Evolutionary conservation across 2,113 vertebrate species (phyloP), one percentile per base, ranked within the genome.

Genomic region (Vanacampus margaritifer): DNA sequence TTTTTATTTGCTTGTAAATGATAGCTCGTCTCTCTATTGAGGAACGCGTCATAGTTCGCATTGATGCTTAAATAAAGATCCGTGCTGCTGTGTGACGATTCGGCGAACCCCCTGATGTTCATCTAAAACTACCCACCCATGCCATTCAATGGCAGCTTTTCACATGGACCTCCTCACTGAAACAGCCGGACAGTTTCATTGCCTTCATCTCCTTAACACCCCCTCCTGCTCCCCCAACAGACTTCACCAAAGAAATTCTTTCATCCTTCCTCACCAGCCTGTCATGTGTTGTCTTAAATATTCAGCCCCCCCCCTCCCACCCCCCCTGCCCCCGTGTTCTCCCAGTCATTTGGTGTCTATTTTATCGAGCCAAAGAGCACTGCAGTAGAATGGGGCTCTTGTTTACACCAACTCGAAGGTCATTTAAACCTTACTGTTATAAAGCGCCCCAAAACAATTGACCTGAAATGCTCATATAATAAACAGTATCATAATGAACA

Each of bases 241-340:
- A 39, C 69, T 69, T 61, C 64, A 71, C 73, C 76, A 62, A 56
- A 69, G 45, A 67, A 48, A 76, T 64, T 71, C 58, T 73, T 70
- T 37, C 50, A 61, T 68, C 71, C 72, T 71, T 70, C 69, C 46
- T 68, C 75, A 72, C 63, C 39, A 53, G 63, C 68, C 73, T 59
- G 60, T 84, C 71, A 71, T 62, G 61, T 62, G 43, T 76, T 76
- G 48, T 36, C 80, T 83, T 82, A 83, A 86, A 85, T 87, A 89
- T 89, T 84, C 83, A 85, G 59, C 71, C 75, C 76, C 75, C 73
- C n/a, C n/a, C n/a, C n/a, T n/a, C n/a, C n/a, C n/a, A n/a, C n/a
- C n/a, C n/a, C n/a, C n/a, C n/a, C n/a, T n/a, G n/a, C n/a, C n/a
- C 74, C 67, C 74, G 79, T 79, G 75, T 79, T 84, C 78, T 48